Conservation (phyloP, 2,888 invertebrate genomes). For the Spatulosminthurus flaviceps region DNA sequence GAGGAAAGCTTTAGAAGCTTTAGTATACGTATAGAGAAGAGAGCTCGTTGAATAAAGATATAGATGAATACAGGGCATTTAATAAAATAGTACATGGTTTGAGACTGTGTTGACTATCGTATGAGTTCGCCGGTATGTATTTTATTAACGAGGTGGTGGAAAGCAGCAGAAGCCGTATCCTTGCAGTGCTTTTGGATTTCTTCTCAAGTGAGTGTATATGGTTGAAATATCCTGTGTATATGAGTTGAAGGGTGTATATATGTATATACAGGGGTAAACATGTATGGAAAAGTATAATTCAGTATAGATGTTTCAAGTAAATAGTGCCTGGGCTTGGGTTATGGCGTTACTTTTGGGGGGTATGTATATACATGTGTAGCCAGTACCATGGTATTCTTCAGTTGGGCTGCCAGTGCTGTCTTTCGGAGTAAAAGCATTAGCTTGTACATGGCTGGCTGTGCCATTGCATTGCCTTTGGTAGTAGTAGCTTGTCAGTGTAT, state of each 20-base stretch:
- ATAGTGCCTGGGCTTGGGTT: neutral
- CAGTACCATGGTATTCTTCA: neutral
- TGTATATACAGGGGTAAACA: too few relatives aligned
- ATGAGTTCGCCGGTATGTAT: neutral
- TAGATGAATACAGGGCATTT: constrained; percentile 14
- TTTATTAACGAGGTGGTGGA: constrained; percentile 18
- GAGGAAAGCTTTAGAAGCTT: too few relatives aligned
- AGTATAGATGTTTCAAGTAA: neutral
- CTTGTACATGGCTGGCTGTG: neutral
- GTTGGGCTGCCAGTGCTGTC: neutral
- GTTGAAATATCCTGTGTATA: too few relatives aligned
- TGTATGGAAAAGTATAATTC: neutral
- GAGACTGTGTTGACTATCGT: neutral
- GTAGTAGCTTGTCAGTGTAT: neutral
- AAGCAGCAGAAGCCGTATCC: constrained; percentile 18
- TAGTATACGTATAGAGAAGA: constrained; percentile 1
- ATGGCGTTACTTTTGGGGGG: neutral
- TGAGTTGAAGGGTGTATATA: too few relatives aligned
- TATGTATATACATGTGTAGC: neutral
- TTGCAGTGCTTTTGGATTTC: neutral
- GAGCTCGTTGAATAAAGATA: constrained; percentile 6
- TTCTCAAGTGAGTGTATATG: neutral
- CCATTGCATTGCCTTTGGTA: neutral
- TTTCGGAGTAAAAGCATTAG: constrained; percentile 9
- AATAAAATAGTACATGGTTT: neutral